Evolutionary conservation across 2,113 vertebrate species (phyloP).

Genomic region (Odocoileus hemionus): DNA sequence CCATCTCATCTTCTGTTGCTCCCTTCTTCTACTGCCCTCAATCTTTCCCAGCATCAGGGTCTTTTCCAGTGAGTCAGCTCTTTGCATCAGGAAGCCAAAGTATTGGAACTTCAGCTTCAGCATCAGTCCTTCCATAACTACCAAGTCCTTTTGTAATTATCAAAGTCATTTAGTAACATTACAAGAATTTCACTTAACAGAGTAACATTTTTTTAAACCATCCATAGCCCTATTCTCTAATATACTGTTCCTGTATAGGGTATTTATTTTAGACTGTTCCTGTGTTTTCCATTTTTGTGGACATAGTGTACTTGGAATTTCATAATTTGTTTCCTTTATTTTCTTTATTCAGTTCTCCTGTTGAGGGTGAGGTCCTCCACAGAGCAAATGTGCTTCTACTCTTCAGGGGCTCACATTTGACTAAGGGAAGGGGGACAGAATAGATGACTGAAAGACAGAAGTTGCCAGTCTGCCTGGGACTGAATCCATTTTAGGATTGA

Average conservation of each 20-base stretch:
- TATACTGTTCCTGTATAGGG: background rate
- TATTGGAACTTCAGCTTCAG: background rate
- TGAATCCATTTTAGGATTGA: background rate
- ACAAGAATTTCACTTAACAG: background rate
- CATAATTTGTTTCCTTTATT: background rate
- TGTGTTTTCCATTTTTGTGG: background rate
- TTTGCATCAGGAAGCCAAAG: background rate
- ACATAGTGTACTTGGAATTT: background rate
- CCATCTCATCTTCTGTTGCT: background rate
- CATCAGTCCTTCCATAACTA: background rate
- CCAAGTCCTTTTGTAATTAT: background rate
- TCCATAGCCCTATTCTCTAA: background rate
- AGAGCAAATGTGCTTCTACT: background rate
- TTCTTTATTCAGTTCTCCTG: background rate
- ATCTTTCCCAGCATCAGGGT: background rate
- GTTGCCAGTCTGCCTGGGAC: background rate
- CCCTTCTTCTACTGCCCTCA: background rate
- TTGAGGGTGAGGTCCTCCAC: background rate
- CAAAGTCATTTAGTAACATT: background rate
- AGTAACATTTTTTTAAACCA: background rate
- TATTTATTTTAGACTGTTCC: background rate
- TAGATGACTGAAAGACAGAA: background rate
- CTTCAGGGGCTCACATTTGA: background rate
- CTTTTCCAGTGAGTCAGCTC: background rate
- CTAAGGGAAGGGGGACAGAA: background rate